A percentile compares a stretch with the other conserved stretches of the same genome.
Conservation (phyloP, 2,888 invertebrate species). For the Ecliptopera silaceata region DNA sequence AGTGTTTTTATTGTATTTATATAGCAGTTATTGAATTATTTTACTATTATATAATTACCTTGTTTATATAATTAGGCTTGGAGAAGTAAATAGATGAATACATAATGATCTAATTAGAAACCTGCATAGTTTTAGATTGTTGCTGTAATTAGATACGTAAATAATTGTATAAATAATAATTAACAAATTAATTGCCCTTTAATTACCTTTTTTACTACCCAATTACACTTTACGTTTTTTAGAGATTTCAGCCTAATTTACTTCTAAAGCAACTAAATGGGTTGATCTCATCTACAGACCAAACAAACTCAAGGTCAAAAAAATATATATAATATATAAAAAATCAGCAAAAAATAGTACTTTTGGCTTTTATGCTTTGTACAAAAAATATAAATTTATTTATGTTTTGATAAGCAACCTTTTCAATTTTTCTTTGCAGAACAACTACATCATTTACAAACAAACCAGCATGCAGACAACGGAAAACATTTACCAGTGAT, state of each 20-base stretch:
- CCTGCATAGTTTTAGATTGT: background rate
- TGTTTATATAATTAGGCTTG: slow-evolving; percentile 30
- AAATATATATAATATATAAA: background rate
- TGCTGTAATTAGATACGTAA: background rate
- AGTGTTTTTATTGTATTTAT: slow-evolving; percentile 55
- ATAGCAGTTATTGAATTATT: slow-evolving; percentile 46
- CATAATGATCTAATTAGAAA: slow-evolving; percentile 46
- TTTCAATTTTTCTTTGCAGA: slow-evolving; percentile 35
- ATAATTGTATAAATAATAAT: background rate
- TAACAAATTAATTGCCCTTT: background rate
- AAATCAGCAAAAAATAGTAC: background rate
- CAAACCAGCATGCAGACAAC: slow-evolving; percentile 61
- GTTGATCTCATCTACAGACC: background rate
- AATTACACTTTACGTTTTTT: background rate
- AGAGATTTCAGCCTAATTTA: background rate
- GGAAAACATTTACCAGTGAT: slow-evolving; percentile 92
- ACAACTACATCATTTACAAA: slow-evolving; percentile 33
- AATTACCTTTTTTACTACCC: background rate
- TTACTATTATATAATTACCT: slow-evolving; percentile 45
- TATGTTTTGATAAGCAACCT: background rate
- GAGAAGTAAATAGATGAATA: slow-evolving; percentile 35
- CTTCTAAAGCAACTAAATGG: background rate
- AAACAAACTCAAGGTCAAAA: background rate
- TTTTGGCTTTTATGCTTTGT: background rate
- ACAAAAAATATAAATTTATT: background rate